These are phyloP conservation scores for Bombus polaris DNA, from an alignment of 1,140 invertebrate species.

Conservation along the genomic window DNA sequence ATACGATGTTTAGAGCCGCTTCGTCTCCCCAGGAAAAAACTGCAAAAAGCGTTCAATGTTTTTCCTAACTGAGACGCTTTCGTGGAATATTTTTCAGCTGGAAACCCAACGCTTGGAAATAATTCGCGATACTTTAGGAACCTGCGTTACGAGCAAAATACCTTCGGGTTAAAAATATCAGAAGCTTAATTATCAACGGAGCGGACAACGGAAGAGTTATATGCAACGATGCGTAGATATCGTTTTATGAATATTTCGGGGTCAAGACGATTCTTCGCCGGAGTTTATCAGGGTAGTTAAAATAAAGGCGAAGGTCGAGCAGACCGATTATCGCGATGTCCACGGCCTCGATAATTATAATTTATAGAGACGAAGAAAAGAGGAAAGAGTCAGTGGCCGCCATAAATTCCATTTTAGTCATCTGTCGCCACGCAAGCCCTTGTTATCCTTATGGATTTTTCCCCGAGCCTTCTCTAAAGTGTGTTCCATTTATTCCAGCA, in stretches of 20 bases:
- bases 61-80: no score
- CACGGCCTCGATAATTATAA: neutral
- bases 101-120: neutral
- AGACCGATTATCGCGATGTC: conserved; percentile 9
- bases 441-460: conserved; percentile 42
- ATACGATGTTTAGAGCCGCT: no score
- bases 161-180: neutral
- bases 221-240: no score
- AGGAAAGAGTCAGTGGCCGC: neutral
- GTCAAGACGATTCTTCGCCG: neutral
- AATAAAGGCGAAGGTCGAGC: neutral
- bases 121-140: neutral
- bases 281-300: neutral
- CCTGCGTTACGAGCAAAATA: neutral
- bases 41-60: neutral
- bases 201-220: no score
- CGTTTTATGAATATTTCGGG: neutral
- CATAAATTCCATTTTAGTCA: conserved; percentile 15
- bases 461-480: neutral
- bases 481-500: conserved; percentile 31
- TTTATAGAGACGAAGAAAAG: neutral
- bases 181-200: neutral
- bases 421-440: conserved; percentile 4
- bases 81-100: neutral
- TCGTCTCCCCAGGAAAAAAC: neutral